Conservation (phyloP, 2,888 invertebrate genomes). For the Loripinus fragilis region DNA sequence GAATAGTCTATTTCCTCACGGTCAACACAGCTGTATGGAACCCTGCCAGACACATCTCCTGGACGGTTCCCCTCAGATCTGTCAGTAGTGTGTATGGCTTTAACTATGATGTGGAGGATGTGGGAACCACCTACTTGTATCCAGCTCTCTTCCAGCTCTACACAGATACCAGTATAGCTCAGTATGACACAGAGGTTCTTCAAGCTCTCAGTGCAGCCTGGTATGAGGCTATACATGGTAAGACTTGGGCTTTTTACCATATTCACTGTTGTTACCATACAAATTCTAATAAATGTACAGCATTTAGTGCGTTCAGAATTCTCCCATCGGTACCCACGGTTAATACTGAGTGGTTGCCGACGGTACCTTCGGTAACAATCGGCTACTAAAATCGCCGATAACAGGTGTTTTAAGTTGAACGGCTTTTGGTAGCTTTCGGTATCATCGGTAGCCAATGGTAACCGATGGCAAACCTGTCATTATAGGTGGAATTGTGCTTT, state of each 20-base stretch:
- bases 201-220: conserved; percentile 23
- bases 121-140: conserved; percentile 28
- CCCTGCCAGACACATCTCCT: conserved; percentile 25
- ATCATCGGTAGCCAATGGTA: no score
- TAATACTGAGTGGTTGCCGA: no score
- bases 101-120: conserved; percentile 23
- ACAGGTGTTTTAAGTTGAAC: no score
- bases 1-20: conserved; percentile 45
- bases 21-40: conserved; percentile 30
- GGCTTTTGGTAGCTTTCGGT: no score
- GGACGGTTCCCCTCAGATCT: conserved; percentile 32
- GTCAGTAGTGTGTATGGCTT: conserved; percentile 44
- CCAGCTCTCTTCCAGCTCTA: conserved; percentile 42
- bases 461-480: no score
- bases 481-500: no score
- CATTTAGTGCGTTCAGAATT: no score
- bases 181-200: conserved; percentile 8
- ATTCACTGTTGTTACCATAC: no score
- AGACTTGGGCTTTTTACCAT: neutral
- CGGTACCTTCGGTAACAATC: no score
- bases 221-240: conserved; percentile 15
- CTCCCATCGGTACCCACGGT: no score
- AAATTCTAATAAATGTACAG: no score
- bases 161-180: conserved; percentile 28
- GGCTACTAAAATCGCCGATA: neutral